phyloP scores from a whole-genome alignment of 2,113 vertebrate species.

The Nycticryphes semicollaris region DNA sequence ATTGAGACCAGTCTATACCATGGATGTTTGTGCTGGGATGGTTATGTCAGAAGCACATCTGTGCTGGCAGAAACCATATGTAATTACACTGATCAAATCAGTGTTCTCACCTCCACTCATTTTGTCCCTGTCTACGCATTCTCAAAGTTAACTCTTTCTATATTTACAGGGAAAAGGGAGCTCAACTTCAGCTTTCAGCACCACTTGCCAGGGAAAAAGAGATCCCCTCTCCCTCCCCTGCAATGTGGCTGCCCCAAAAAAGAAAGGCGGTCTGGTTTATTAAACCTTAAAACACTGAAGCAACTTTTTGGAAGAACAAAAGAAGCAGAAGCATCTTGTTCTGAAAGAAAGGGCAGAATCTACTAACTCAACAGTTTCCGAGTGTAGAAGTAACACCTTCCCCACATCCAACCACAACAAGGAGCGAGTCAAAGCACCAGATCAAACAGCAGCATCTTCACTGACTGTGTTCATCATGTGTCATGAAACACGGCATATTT shows the following conservation, averaged over 20 bases:
- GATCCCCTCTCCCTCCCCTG: background rate
- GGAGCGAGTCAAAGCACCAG: background rate
- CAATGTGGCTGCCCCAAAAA: background rate
- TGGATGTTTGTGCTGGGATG: background rate
- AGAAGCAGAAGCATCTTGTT: background rate
- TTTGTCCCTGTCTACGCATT: rapidly evolving
- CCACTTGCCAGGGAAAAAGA: background rate
- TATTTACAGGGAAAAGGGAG: background rate
- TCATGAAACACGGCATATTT: background rate
- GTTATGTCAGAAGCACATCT: background rate
- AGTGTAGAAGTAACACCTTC: background rate
- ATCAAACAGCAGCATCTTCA: background rate
- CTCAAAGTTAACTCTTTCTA: background rate
- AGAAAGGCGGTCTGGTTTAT: background rate
- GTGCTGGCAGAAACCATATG: background rate
- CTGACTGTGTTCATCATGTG: background rate
- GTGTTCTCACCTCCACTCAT: background rate
- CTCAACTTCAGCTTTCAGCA: background rate
- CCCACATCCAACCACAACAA: background rate
- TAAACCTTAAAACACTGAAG: background rate
- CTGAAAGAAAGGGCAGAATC: background rate
- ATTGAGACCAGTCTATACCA: background rate
- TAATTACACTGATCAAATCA: background rate
- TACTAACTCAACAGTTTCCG: background rate
- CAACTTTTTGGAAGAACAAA: background rate